phyloP scores from a whole-genome alignment of 2,888 invertebrate genomes.

The Sycophila texana region DNA sequence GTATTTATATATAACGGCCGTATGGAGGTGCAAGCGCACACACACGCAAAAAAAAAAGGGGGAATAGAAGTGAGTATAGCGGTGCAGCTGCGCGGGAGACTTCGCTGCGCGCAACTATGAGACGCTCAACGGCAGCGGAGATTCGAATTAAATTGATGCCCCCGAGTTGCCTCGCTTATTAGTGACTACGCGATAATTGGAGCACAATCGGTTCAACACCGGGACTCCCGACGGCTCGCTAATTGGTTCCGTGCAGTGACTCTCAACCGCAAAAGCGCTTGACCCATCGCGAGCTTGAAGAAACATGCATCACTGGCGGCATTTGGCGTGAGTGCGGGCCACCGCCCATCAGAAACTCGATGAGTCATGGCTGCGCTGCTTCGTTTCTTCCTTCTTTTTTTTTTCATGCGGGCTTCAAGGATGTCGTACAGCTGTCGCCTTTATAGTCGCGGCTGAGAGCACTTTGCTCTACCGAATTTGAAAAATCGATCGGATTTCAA shows the following conservation, averaged over 20 bases:
- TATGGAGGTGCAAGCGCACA: too few relatives aligned
- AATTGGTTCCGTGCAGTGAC: slow-evolving; percentile 51
- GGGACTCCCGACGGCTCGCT: slow-evolving; percentile 30
- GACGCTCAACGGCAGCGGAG: background rate
- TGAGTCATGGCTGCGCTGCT: background rate
- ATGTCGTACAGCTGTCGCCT: background rate
- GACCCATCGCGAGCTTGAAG: background rate
- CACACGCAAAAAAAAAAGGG: background rate
- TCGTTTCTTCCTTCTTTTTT: background rate
- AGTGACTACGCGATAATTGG: slow-evolving; percentile 46
- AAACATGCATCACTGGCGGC: background rate
- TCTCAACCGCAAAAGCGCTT: slow-evolving; percentile 12
- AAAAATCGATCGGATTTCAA: too few relatives aligned
- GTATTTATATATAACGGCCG: too few relatives aligned
- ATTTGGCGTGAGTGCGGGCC: too few relatives aligned
- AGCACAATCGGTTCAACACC: slow-evolving; percentile 46
- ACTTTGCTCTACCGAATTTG: too few relatives aligned
- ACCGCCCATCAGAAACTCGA: background rate
- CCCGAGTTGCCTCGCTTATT: slow-evolving; percentile 36
- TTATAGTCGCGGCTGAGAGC: too few relatives aligned
- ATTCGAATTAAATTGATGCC: background rate
- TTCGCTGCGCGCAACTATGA: background rate
- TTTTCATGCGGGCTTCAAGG: background rate
- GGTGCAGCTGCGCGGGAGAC: background rate
- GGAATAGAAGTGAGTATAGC: background rate